Percentiles rank a stretch among this genome's conserved stretches.
Evolutionary conservation across 2,113 vertebrate genomes (phyloP).

Genomic region (Hippocampus comes): DNA sequence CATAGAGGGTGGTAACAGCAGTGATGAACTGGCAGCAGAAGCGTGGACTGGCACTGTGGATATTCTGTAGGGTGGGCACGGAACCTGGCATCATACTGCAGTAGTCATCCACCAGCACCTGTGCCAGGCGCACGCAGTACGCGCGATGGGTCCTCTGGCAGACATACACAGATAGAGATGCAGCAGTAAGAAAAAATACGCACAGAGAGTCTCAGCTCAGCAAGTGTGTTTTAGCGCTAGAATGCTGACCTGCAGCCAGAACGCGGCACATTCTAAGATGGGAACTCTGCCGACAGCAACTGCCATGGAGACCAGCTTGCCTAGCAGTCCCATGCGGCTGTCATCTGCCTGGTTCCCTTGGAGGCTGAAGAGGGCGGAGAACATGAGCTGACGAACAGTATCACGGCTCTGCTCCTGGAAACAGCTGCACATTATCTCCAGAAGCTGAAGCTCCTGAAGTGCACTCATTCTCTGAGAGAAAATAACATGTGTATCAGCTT

Average conservation of each 20-base stretch:
- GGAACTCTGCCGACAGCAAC: slow-evolving; percentile 88
- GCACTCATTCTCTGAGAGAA: slow-evolving; percentile 84
- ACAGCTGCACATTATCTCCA: slow-evolving; percentile 98
- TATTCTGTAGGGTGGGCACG: slow-evolving; percentile 84
- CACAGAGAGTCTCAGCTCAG: neutral
- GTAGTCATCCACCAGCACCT: slow-evolving; percentile 91
- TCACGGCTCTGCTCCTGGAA: slow-evolving; percentile 98
- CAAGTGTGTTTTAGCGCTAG: neutral
- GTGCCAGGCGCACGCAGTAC: slow-evolving; percentile 86
- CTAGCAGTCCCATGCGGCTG: slow-evolving; percentile 85
- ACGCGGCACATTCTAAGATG: slow-evolving; percentile 90
- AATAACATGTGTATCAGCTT: neutral
- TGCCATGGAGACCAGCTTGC: slow-evolving; percentile 94
- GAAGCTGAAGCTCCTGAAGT: slow-evolving; percentile 93
- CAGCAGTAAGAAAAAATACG: neutral
- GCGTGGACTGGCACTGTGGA: slow-evolving; percentile 86
- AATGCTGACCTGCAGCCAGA: slow-evolving; percentile 88
- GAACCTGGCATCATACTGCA: slow-evolving; percentile 90
- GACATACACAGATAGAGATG: slow-evolving; percentile 7
- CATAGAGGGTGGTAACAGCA: slow-evolving; percentile 85
- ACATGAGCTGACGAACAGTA: slow-evolving; percentile 90
- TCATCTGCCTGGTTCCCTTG: slow-evolving; percentile 96
- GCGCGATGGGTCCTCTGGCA: slow-evolving; percentile 82
- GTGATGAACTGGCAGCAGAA: slow-evolving; percentile 99
- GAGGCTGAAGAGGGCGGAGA: slow-evolving; percentile 92